Evolutionary conservation across 2,888 invertebrate species (phyloP).

Genomic region (Diogma glabrata): DNA sequence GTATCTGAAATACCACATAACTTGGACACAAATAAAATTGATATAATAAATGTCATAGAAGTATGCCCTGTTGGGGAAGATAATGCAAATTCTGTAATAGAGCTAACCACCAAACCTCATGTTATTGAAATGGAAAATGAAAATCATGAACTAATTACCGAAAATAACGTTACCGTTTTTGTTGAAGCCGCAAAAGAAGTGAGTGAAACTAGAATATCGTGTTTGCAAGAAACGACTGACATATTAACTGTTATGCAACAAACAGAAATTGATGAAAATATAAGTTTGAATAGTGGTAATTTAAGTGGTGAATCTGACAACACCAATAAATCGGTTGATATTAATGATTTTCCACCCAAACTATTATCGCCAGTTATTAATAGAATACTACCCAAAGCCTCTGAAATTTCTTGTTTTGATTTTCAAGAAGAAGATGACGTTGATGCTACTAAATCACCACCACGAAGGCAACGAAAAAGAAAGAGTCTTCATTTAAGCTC

Average conservation of each 20-base stretch:
- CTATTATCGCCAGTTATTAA: background rate
- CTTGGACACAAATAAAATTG: background rate
- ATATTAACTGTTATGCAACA: background rate
- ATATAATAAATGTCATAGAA: background rate
- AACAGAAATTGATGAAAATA: background rate
- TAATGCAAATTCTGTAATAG: background rate
- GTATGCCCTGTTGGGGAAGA: background rate
- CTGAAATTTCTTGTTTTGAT: conserved; percentile 56
- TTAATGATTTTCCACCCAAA: background rate
- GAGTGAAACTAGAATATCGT: background rate
- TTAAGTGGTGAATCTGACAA: background rate
- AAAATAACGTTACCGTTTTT: too few relatives aligned
- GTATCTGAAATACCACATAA: background rate
- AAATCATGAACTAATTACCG: too few relatives aligned
- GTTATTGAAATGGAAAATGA: background rate
- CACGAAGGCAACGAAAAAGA: conserved; percentile 10
- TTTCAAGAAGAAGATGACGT: conserved; percentile 65
- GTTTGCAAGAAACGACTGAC: background rate
- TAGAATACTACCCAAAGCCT: background rate
- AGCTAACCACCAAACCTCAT: background rate
- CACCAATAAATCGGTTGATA: background rate
- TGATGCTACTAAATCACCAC: conserved; percentile 25
- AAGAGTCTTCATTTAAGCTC: conserved; percentile 6
- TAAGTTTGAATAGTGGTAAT: background rate
- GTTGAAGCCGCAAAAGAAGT: too few relatives aligned